Percentiles rank a stretch among this genome's conserved stretches.
These are phyloP conservation scores for Dicranocentrus wangi DNA, from an alignment of 2,888 invertebrate species.

Conservation along the genomic window DNA sequence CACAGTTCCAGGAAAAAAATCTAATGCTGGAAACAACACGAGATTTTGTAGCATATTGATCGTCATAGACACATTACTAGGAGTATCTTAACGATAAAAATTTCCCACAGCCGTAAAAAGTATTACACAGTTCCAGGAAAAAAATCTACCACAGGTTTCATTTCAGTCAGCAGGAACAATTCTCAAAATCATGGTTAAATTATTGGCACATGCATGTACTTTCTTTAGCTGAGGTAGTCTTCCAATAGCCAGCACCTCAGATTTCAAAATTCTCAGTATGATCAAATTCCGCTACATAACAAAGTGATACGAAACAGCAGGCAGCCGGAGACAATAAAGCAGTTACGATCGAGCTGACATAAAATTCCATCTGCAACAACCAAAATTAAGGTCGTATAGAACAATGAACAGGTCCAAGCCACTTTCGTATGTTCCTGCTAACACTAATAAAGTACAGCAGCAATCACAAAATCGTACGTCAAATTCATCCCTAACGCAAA, in stretches of 20 bases:
- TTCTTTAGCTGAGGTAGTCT: too few relatives aligned
- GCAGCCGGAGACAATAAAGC: neutral
- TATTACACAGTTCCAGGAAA: too few relatives aligned
- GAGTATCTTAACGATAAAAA: too few relatives aligned
- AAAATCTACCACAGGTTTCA: too few relatives aligned
- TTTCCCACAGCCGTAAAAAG: too few relatives aligned
- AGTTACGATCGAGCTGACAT: constrained; percentile 10
- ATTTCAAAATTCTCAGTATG: constrained; percentile 38
- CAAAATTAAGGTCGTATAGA: neutral
- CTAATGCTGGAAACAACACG: too few relatives aligned
- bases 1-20: too few relatives aligned
- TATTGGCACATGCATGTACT: too few relatives aligned
- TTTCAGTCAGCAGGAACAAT: too few relatives aligned
- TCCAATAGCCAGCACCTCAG: neutral
- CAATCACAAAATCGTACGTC: constrained; percentile 7
- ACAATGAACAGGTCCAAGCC: neutral
- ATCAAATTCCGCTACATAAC: neutral
- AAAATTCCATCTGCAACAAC: neutral
- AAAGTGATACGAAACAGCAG: neutral
- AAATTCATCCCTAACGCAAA: constrained; percentile 21
- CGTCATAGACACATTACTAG: too few relatives aligned
- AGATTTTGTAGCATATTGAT: too few relatives aligned
- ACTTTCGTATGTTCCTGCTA: neutral
- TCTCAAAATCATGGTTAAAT: too few relatives aligned
- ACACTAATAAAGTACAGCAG: constrained; percentile 2